Percentiles rank a stretch among this genome's conserved stretches.
phyloP scores from a whole-genome alignment of 2,888 invertebrate species.

The Caenorhabditis plicata region DNA sequence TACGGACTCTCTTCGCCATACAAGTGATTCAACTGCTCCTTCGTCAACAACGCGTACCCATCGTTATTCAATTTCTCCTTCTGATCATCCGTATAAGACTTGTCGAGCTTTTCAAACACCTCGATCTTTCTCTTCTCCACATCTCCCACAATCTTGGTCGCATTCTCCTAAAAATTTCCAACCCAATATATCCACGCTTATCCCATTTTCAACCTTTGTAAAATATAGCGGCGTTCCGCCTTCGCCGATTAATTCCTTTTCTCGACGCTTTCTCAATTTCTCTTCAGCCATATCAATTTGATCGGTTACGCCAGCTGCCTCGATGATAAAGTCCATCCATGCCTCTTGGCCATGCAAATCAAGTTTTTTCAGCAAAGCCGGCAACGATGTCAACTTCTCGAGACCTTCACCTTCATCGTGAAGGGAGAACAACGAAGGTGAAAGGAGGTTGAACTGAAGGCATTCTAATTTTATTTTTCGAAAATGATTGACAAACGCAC shows the following conservation, averaged over 20 bases:
- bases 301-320: constrained; percentile 54
- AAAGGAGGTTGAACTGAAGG: constrained; percentile 50
- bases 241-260: constrained; percentile 28
- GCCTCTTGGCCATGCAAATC: constrained; percentile 53
- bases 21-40: constrained; percentile 50
- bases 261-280: constrained; percentile 15
- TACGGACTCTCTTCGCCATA: constrained; percentile 59
- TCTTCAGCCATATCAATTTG: constrained; percentile 28
- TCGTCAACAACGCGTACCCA: constrained; percentile 53
- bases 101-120: constrained; percentile 54
- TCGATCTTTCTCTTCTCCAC: constrained; percentile 55
- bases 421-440: constrained; percentile 61
- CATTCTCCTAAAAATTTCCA: constrained; percentile 17
- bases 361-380: constrained; percentile 53
- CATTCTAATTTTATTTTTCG: not conserved
- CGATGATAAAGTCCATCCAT: constrained; percentile 63
- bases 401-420: constrained; percentile 56
- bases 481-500: no score
- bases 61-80: constrained; percentile 49
- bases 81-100: constrained; percentile 55
- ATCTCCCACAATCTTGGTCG: constrained; percentile 41
- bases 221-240: constrained; percentile 43
- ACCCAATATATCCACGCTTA: not conserved
- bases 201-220: constrained; percentile 19
- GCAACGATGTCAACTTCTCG: constrained; percentile 55